Base-by-base conservation (phyloP, 2,888 invertebrate species). In the Cenopis cana region DNA sequence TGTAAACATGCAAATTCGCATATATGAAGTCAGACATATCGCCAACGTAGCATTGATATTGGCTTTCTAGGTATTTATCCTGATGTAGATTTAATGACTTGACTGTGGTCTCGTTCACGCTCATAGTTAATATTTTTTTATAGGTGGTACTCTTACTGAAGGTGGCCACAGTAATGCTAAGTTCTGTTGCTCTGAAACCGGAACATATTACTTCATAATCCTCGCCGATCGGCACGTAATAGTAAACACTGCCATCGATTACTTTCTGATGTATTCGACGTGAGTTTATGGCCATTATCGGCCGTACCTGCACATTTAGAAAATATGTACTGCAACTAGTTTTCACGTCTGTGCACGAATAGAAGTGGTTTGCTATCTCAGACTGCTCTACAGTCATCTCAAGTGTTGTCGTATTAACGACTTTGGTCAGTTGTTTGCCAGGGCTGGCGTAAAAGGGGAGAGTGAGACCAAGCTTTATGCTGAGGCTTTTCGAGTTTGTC, bases 161-260 rank as follows among this genome's bases (percentile, higher is more conserved):
- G 11, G 18, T 36, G 12, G 36, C 57, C 38, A 18, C 38, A 38
- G 14, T 18, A 14, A 57, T 38, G 8, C 38, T 36, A 6, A 57
- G 38, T 5, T 57, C 18, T 0, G n/a, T n/a, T n/a, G n/a, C n/a
- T n/a, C 18, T 18, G 36, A 36, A 18, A 12, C 57, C 57, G 12
- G 12, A 57, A 18, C 57, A 57, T 12, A 57, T 5, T 18, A 57
- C 57, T 57, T 57, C 57, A 38, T 57, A 57, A 38, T 57, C 57
- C 2, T 57, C 57, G 2, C 38, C 57, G 14, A 57, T 12, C 18
- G 57, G 36, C 0, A 57, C 57, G 8, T 38, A 38, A 57, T 57
- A 57, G 8, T 57, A 36, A 1, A 38, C 57, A 18, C 38, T 18
- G n/a, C 36, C 36, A 0, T 18, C 57, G 29, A 38, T 36, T 12